These are phyloP conservation scores for Psammodynastes pulverulentus DNA, from an alignment of 2,113 vertebrate genomes.

Conservation along the genomic window DNA sequence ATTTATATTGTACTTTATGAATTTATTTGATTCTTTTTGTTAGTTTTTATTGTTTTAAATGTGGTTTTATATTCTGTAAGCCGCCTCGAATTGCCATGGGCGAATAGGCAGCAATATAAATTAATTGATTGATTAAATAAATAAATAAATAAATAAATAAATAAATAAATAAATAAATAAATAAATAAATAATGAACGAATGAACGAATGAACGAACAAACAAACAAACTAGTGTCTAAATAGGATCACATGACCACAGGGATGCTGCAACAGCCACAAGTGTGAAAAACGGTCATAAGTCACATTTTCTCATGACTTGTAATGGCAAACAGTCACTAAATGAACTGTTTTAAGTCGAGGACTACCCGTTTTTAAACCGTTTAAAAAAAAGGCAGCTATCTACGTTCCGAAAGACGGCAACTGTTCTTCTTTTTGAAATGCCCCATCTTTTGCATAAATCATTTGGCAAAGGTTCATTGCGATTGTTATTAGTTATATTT, in stretches of 20 bases:
- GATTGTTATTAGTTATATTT: slow-evolving; percentile 51
- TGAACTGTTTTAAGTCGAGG: background rate
- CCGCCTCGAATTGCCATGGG: too few species aligned
- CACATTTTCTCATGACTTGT: background rate
- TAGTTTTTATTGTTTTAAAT: too few species aligned
- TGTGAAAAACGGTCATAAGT: background rate
- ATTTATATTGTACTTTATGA: too few species aligned
- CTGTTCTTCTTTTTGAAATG: slow-evolving; percentile 35
- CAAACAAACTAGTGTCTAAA: too few species aligned
- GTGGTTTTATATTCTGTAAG: too few species aligned
- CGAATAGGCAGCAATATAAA: too few species aligned
- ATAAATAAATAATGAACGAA: too few species aligned
- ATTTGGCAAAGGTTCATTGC: slow-evolving; percentile 53
- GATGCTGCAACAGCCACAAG: background rate
- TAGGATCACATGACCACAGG: background rate
- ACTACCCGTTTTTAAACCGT: background rate
- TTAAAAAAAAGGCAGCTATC: background rate
- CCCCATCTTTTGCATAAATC: slow-evolving; percentile 30
- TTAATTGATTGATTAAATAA: too few species aligned
- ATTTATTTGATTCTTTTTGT: too few species aligned
- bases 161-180: too few species aligned
- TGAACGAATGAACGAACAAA: too few species aligned
- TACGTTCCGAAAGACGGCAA: slow-evolving; percentile 33
- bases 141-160: too few species aligned
- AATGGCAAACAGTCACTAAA: background rate